phyloP scores from a whole-genome alignment of 2,113 vertebrate genomes.

The Anolis carolinensis region DNA sequence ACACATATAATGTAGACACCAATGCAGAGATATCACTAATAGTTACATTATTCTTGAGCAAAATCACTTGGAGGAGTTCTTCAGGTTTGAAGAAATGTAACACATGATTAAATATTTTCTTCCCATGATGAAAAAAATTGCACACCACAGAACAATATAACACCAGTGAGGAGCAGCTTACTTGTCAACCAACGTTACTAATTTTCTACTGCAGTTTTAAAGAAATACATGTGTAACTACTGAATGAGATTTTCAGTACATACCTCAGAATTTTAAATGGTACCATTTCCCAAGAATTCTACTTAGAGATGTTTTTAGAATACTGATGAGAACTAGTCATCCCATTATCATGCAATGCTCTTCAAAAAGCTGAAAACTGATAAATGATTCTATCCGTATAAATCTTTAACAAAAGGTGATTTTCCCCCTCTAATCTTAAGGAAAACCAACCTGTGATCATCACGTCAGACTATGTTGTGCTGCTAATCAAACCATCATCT shows the following conservation, averaged over 20 bases:
- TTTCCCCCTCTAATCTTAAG: too few relatives aligned
- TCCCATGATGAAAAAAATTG: not conserved
- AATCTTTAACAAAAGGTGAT: too few relatives aligned
- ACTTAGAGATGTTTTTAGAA: not conserved
- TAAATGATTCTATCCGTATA: too few relatives aligned
- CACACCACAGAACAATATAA: not conserved
- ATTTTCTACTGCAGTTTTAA: not conserved
- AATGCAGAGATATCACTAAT: not conserved
- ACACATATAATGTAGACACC: not conserved
- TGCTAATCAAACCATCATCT: not conserved
- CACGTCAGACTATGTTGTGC: not conserved
- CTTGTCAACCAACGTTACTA: not conserved
- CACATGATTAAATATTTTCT: not conserved
- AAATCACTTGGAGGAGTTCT: not conserved
- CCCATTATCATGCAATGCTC: not conserved
- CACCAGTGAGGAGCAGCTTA: not conserved
- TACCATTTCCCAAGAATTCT: not conserved
- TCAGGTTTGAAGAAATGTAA: not conserved
- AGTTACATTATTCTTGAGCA: not conserved
- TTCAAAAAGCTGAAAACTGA: too few relatives aligned
- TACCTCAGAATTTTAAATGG: too few relatives aligned
- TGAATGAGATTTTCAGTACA: too few relatives aligned
- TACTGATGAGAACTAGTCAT: not conserved
- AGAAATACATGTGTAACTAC: too few relatives aligned
- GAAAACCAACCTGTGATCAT: not conserved